Evolutionary conservation across 2,113 vertebrate species (phyloP), one percentile per base, ranked within the genome.

Genomic region (Amia ocellicauda): DNA sequence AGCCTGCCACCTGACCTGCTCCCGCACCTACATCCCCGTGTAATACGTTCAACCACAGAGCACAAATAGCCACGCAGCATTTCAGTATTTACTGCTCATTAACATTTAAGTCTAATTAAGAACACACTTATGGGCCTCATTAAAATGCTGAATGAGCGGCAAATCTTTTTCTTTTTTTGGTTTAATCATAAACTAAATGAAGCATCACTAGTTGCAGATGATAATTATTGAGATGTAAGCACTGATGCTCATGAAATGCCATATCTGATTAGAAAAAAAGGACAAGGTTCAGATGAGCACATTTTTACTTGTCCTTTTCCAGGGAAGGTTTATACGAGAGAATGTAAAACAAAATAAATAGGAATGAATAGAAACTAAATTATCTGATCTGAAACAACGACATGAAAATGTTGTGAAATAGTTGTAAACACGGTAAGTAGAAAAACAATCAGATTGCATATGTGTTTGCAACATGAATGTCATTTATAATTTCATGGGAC

Each of bases 161-260:
- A 73, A 76, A 81, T 76, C 70, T 70, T 69, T 72, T 78, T 77
- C 66, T 75, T 79, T 73, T 66, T 60, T 71, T 70, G 59, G 70
- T 74, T 82, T 76, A 81, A 85, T 87, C 75, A 74, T 85, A 80
- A 82, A 81, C 71, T 73, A 83, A 86, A 86, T 84, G 82, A 81
- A 71, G 80, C 79, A 26, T 83, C 63, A 59, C 74, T 62, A 76
- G 74, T 81, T 76, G 78, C 76, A 78, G 82, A 78, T 79, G 76
- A 86, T 85, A 80, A 81, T 80, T 77, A 79, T 69, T 76, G 77
- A 81, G 78, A 82, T 78, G 77, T 72, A 76, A 76, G 77, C 69
- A 67, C 64, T 42, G 36, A 67, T 70, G 67, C 69, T 47, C 60
- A 24, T 71, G 67, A 78, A 85, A 84, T 85, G 78, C 78, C 79